Evolutionary conservation across 2,888 invertebrate species (phyloP), one percentile per base, ranked within the genome.

Genomic region (Hirtodrosophila alboralis): DNA sequence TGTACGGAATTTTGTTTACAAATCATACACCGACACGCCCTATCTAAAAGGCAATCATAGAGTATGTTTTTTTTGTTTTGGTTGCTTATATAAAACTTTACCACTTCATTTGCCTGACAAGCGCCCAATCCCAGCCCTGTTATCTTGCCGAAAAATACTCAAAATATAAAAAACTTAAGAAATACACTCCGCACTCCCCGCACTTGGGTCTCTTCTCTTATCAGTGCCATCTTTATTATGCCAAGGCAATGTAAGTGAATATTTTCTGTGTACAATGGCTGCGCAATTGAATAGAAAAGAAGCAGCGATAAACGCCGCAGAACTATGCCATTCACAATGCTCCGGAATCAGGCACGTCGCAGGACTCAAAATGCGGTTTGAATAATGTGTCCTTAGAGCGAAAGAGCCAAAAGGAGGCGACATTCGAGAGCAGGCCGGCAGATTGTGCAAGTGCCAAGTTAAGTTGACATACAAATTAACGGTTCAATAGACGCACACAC

Each of bases 381-480:
- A 66, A 71, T 62, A 59, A 71, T 58, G 71, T 54, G 53, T 57
- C 51, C 54, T 61, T 44, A 41, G 49, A 16, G n/a, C 21, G 37
- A 23, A 60, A 52, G 21, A 34, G 34, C 43, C 13, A 31, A 10
- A 45, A 40, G 43, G 33, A 58, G 37, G 27, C 8, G 45, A 26
- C 21, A 30, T 13, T 10, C 10, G 28, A 18, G 18, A 18, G 18
- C 18, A 1, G 27, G 48, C 38, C 49, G 34, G 52, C 60, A 56
- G 48, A 60, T 63, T 74, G 60, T 63, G 48, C 31, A 68, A 60
- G 65, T 68, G 62, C 65, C 70, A 67, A 75, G 79, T 68, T 73
- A 75, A 80, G 78, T 78, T 75, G 73, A 66, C 69, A 76, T 68
- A 71, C 67, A 74, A 81, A 81, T 78, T 84, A 74, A 78, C 78